Percentiles rank a stretch among this genome's conserved stretches.
These are phyloP conservation scores for Chelidonichthys spinosus DNA, from an alignment of 2,797 vertebrate species.

Conservation along the genomic window DNA sequence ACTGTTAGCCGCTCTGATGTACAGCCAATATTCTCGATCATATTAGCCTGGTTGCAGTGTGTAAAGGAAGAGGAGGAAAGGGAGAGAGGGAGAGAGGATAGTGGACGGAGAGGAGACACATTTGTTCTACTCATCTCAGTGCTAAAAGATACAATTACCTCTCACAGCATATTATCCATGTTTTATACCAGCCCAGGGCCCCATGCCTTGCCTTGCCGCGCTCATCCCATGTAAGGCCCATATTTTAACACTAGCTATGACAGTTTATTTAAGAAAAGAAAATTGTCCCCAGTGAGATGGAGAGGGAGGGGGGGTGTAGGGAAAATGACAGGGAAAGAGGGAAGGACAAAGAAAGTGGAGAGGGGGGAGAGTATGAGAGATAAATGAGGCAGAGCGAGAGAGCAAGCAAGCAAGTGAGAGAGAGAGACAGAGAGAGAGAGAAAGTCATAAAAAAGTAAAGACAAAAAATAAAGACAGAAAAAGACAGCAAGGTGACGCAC, in stretches of 20 bases:
- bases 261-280: conserved; percentile 99
- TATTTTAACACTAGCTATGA: conserved; percentile 99
- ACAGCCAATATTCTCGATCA: conserved; percentile 99
- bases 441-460: conserved; percentile 66
- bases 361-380: conserved; percentile 61
- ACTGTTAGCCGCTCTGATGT: conserved; percentile 89
- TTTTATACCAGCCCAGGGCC: conserved; percentile 99
- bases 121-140: conserved; percentile 99
- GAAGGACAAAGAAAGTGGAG: conserved; percentile 72
- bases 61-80: conserved; percentile 62
- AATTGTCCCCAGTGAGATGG: conserved; percentile 97
- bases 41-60: conserved; percentile 95
- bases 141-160: conserved; percentile 99
- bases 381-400: conserved; percentile 47
- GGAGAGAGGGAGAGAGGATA: conserved; percentile 42
- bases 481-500: conserved; percentile 86
- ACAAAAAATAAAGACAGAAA: conserved; percentile 68
- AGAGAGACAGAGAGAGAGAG: conserved; percentile 38
- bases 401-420: neutral
- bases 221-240: conserved; percentile 90
- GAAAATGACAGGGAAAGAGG: conserved; percentile 67
- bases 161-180: conserved; percentile 99
- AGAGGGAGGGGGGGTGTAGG: conserved; percentile 58
- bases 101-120: conserved; percentile 83
- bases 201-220: conserved; percentile 82